These are phyloP conservation scores for Galerucella nymphaeae DNA, from an alignment of 2,888 invertebrate species.

Conservation along the genomic window DNA sequence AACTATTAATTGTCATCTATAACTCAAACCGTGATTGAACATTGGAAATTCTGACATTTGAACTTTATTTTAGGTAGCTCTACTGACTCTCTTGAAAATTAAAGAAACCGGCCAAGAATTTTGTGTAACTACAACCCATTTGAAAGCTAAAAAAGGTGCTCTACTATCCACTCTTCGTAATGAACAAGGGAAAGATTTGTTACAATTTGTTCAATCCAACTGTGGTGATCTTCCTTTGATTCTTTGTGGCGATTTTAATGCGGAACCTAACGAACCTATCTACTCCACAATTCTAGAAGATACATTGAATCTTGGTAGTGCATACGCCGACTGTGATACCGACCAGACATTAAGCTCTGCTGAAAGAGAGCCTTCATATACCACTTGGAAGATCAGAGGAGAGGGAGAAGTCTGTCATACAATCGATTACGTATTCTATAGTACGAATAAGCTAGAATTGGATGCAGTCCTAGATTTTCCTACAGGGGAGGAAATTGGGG, in stretches of 20 bases:
- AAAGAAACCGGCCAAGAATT: constrained; percentile 71
- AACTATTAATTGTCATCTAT: neutral
- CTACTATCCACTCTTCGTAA: constrained; percentile 75
- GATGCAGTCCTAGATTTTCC: constrained; percentile 71
- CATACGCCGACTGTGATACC: constrained; percentile 65
- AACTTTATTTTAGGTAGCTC: constrained; percentile 67
- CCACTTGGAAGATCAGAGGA: constrained; percentile 81
- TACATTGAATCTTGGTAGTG: constrained; percentile 65
- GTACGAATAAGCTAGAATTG: constrained; percentile 69
- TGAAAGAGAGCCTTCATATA: constrained; percentile 74
- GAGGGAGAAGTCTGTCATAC: constrained; percentile 79
- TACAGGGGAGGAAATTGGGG: constrained; percentile 74
- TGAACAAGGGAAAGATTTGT: constrained; percentile 77
- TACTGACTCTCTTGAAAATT: constrained; percentile 69
- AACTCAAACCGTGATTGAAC: too few relatives aligned
- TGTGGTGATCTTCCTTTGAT: constrained; percentile 70
- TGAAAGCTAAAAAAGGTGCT: constrained; percentile 78
- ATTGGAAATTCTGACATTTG: too few relatives aligned
- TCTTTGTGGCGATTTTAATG: constrained; percentile 82
- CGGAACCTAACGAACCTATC: constrained; percentile 77
- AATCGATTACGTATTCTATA: constrained; percentile 80
- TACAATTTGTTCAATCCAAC: constrained; percentile 68
- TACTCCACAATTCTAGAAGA: constrained; percentile 69
- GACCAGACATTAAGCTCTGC: constrained; percentile 45
- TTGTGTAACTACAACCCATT: constrained; percentile 77